Evolutionary conservation across 2,797 vertebrate species (phyloP).

Genomic region (Ispidina lecontei): DNA sequence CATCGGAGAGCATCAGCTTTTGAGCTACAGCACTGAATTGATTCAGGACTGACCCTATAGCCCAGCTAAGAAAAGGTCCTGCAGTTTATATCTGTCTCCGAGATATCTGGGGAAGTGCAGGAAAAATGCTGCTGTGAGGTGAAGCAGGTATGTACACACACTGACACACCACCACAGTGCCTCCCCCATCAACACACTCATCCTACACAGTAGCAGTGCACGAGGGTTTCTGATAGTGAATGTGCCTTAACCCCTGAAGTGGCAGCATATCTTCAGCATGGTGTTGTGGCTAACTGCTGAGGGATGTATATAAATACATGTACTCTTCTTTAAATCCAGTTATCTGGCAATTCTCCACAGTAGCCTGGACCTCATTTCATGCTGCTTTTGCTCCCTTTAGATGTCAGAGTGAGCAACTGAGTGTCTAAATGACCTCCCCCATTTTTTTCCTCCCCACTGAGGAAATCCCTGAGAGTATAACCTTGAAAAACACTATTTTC

Average conservation of each 20-base stretch:
- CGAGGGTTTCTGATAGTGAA: background rate
- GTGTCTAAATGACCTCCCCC: background rate
- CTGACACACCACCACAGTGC: too few species aligned
- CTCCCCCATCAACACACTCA: too few species aligned
- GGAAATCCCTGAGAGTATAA: background rate
- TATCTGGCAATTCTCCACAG: background rate
- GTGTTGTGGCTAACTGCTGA: background rate
- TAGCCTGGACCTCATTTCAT: background rate
- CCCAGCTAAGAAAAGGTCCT: background rate
- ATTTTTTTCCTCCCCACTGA: background rate
- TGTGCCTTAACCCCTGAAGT: background rate
- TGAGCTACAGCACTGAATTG: background rate
- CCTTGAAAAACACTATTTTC: rapidly evolving
- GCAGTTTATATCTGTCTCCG: background rate
- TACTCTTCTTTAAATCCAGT: background rate
- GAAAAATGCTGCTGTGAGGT: background rate
- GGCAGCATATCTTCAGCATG: background rate
- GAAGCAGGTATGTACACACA: background rate
- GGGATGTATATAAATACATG: background rate
- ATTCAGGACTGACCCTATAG: background rate
- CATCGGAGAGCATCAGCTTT: background rate
- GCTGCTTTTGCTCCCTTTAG: background rate
- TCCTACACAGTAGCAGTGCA: rapidly evolving
- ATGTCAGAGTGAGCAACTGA: background rate
- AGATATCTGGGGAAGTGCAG: background rate